Percentiles rank a stretch among this genome's conserved stretches.
These are phyloP conservation scores for Eptesicus fuscus DNA, from an alignment of 2,113 vertebrate genomes.

Conservation along the genomic window DNA sequence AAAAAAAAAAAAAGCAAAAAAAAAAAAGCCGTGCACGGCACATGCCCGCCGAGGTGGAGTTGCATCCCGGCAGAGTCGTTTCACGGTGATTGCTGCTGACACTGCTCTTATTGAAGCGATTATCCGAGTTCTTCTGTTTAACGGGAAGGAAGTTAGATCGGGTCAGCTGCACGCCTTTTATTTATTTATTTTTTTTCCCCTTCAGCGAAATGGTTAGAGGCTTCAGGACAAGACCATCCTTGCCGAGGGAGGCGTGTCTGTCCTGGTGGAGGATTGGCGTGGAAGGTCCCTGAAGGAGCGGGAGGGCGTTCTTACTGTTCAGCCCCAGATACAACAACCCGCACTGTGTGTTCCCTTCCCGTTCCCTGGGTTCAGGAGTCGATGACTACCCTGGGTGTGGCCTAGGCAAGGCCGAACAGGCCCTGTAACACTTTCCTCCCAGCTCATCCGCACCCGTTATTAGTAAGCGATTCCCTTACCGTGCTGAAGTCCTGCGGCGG, in stretches of 20 bases:
- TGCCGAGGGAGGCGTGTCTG: neutral
- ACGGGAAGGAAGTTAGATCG: neutral
- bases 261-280: neutral
- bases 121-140: neutral
- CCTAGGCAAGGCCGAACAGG: constrained; percentile 63
- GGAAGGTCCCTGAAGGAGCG: neutral
- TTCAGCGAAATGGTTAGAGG: neutral
- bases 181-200: neutral
- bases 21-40: neutral
- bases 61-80: neutral
- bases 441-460: constrained; percentile 50
- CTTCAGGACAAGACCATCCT: neutral
- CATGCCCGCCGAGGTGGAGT: neutral
- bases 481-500: neutral
- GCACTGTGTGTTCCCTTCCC: neutral
- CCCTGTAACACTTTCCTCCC: constrained; percentile 50
- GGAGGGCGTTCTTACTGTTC: neutral
- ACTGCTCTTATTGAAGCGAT: neutral
- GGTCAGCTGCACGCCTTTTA: neutral
- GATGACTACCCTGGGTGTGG: constrained; percentile 67
- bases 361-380: constrained; percentile 40
- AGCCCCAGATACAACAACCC: neutral
- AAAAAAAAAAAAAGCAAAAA: neutral
- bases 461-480: constrained; percentile 52
- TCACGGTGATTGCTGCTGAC: neutral